These are phyloP conservation scores for Panagrolaimus sp. DNA, from an alignment of 1,140 invertebrate species.

Conservation along the genomic window DNA sequence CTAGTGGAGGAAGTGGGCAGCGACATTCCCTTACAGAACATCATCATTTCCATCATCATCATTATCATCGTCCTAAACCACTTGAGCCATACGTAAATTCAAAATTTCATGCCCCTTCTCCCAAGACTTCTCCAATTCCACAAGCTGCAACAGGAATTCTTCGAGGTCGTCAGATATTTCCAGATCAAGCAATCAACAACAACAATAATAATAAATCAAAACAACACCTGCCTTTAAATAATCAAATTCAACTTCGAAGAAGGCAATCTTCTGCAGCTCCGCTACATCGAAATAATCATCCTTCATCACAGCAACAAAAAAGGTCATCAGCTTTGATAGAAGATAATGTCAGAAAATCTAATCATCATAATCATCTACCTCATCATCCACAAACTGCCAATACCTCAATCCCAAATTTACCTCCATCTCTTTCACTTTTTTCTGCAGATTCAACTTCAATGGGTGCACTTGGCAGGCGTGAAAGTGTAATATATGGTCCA, in stretches of 20 bases:
- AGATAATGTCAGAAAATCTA: neutral
- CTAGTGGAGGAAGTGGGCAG: too few relatives aligned
- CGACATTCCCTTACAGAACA: neutral
- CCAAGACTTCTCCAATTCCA: neutral
- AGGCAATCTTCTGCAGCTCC: neutral
- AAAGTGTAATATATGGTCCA: neutral
- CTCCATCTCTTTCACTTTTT: too few relatives aligned
- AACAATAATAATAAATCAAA: too few relatives aligned
- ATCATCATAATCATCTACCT: too few relatives aligned
- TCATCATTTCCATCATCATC: neutral
- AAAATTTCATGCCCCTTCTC: neutral
- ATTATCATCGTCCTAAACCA: neutral
- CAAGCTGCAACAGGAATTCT: neutral
- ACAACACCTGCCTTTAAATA: too few relatives aligned
- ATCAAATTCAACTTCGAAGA: neutral
- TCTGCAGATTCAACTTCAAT: neutral
- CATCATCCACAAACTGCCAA: too few relatives aligned
- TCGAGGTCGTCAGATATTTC: neutral
- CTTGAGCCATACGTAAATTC: neutral
- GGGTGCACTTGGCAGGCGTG: neutral
- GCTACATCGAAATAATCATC: neutral
- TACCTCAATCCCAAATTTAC: too few relatives aligned
- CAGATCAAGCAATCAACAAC: too few relatives aligned
- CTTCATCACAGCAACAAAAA: neutral
- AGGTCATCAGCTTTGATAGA: neutral